Evolutionary conservation across 2,888 invertebrate species (phyloP), one percentile per base, ranked within the genome.

Genomic region (Parnassius orleans): DNA sequence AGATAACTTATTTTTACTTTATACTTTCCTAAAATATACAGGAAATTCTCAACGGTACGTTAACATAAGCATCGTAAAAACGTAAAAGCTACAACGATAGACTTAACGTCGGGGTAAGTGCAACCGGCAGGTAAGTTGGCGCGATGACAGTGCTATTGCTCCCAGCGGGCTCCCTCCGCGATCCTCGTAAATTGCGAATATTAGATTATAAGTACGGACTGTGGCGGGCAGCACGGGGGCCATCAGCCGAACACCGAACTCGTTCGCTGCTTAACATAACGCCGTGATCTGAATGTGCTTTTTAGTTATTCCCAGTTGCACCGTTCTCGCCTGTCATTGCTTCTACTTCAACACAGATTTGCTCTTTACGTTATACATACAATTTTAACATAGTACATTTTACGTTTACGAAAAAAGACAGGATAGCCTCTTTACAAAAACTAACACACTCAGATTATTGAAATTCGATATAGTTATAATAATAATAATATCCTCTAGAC

Each of bases 151-250:
- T 79, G 76, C 81, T 83, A 89, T 78, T 79, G 81, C 79, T 87
- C 89, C 90, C 90, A 67, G 73, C 74, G 87, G 90, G 76, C 80
- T 82, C 77, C 80, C 83, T 77, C 80, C 78, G 84, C 84, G 88
- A 88, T 87, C 87, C 89, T 85, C 88, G 87, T 90, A 89, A 90
- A 90, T 90, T 90, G 88, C 87, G 87, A 89, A 90, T 90, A 90
- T 90, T 90, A 90, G 89, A 90, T 90, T 89, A 90, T 90, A 90
- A 90, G 89, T 88, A 85, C 86, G 85, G 84, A 81, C 81, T 85
- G 89, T 84, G 87, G 86, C 79, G 76, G 67, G 74, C 70, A 70
- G 75, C 81, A 69, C 78, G 71, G 87, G 87, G 82, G 81, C 87
- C 84, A 87, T 89, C 87, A 86, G 76, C 78, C 78, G 82, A 86